Percentiles rank a stretch among this genome's conserved stretches.
phyloP scores from a whole-genome alignment of 2,113 vertebrate genomes.

The Motacilla tschutschensis region DNA sequence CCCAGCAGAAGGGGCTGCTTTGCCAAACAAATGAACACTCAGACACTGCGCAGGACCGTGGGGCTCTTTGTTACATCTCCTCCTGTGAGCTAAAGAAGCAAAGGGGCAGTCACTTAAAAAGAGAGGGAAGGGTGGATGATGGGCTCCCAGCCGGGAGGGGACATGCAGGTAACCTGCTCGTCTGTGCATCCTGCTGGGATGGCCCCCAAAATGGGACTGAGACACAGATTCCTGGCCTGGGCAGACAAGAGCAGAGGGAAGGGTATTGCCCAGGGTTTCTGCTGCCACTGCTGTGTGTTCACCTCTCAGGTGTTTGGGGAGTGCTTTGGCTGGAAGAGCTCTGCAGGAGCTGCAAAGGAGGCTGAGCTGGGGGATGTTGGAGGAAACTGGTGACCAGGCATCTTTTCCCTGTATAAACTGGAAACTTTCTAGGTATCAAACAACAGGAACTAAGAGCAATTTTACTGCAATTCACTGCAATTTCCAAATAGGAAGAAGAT shows the following conservation, averaged over 20 bases:
- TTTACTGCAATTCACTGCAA: background rate
- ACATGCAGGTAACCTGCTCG: background rate
- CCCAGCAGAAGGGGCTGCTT: background rate
- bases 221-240: background rate
- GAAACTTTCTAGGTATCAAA: background rate
- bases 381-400: background rate
- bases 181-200: background rate
- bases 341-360: background rate
- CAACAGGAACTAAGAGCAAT: background rate
- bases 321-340: background rate
- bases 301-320: background rate
- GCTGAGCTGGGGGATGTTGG: background rate
- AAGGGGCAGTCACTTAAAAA: background rate
- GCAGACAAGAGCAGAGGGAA: background rate
- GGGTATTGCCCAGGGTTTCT: background rate
- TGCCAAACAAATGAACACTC: slow-evolving; percentile 28
- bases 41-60: fast-evolving
- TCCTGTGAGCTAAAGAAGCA: background rate
- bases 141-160: background rate
- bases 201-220: background rate
- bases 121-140: background rate
- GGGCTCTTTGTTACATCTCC: background rate
- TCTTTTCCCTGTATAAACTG: background rate
- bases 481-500: background rate
- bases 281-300: fast-evolving